Evolutionary conservation across 2,113 vertebrate species (phyloP).

Genomic region (Marmota monax): DNA sequence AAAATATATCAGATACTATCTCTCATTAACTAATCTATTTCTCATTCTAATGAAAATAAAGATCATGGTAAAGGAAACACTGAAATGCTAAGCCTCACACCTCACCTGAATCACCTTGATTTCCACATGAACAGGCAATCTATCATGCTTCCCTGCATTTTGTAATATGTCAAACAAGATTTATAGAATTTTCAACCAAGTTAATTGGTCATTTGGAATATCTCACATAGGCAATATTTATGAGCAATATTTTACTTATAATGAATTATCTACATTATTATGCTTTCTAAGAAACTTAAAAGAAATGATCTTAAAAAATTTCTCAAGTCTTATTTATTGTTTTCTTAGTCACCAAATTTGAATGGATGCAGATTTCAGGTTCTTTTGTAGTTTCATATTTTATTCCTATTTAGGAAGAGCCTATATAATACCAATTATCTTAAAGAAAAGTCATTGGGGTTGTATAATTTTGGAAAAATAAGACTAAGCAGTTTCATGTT

Average conservation of each 20-base stretch:
- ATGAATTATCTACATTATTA: not conserved
- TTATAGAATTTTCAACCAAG: not conserved
- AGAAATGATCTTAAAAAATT: not conserved
- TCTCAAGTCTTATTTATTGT: not conserved
- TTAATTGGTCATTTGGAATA: not conserved
- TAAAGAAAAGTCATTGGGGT: not conserved
- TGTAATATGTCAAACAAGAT: not conserved
- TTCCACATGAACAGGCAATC: not conserved
- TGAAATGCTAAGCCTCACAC: not conserved
- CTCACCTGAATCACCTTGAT: not conserved
- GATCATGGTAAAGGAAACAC: not conserved
- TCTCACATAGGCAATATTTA: not conserved
- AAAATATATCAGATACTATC: not conserved
- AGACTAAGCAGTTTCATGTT: not conserved
- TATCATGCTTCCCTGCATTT: not conserved
- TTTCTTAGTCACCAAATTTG: constrained; percentile 14
- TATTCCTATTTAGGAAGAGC: not conserved
- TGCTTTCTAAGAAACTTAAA: not conserved
- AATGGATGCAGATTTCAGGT: not conserved
- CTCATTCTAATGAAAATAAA: not conserved
- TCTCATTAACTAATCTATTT: not conserved
- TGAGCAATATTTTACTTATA: not conserved
- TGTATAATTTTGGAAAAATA: constrained; percentile 26
- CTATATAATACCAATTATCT: not conserved
- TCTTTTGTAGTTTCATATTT: not conserved